These are phyloP conservation scores for Scrobipalpa atriplicella DNA, from an alignment of 2,888 invertebrate genomes.

Conservation along the genomic window DNA sequence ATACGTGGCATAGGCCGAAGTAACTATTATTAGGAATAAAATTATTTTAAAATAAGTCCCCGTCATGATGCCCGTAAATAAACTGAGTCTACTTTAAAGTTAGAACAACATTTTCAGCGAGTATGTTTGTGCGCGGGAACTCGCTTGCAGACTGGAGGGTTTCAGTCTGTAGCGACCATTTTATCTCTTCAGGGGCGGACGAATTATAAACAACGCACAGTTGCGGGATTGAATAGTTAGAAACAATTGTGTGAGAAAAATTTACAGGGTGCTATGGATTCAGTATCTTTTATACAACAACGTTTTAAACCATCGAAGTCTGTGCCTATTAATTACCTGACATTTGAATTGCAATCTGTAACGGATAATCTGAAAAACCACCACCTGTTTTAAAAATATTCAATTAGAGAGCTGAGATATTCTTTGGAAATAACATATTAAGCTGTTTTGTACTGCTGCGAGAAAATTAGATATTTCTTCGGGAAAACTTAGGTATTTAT, in stretches of 20 bases:
- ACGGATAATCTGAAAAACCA: too few relatives aligned
- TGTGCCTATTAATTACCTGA: too few relatives aligned
- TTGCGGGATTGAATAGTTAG: neutral
- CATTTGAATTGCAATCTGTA: too few relatives aligned
- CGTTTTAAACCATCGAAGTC: too few relatives aligned
- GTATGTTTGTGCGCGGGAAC: slow-evolving; percentile 39
- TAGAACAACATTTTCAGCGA: slow-evolving; percentile 35
- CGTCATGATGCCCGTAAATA: neutral
- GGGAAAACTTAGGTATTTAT: too few relatives aligned
- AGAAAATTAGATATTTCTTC: too few relatives aligned
- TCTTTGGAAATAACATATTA: too few relatives aligned
- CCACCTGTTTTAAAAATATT: too few relatives aligned
- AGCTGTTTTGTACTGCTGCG: too few relatives aligned
- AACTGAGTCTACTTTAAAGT: slow-evolving; percentile 31
- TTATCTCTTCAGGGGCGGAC: slow-evolving; percentile 2
- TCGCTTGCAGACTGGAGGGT: slow-evolving; percentile 45
- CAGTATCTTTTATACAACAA: too few relatives aligned
- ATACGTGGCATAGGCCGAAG: neutral
- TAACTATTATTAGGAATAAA: neutral
- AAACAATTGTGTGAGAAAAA: neutral
- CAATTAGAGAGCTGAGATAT: too few relatives aligned
- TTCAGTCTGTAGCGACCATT: slow-evolving; percentile 30
- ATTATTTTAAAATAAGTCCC: neutral
- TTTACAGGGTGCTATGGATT: neutral
- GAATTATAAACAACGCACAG: neutral